Conservation (phyloP, 2,113 vertebrate species). For the Malurus melanocephalus region DNA sequence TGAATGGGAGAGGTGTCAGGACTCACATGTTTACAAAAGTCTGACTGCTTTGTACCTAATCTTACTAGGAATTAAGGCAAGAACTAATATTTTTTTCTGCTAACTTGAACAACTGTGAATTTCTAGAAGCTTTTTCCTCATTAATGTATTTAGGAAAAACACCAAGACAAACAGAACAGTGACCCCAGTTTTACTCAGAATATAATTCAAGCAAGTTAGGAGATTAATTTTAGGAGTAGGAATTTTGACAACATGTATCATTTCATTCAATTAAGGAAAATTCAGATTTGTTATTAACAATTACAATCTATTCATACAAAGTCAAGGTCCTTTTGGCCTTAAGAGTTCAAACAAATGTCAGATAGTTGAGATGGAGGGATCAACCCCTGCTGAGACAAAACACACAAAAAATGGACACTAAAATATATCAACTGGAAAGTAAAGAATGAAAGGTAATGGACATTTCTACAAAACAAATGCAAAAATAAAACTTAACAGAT, state of each 20-base stretch:
- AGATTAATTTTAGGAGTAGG: background rate
- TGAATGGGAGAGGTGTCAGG: background rate
- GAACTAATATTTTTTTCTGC: background rate
- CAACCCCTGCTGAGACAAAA: background rate
- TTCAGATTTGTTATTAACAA: background rate
- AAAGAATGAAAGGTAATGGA: background rate
- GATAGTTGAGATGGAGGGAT: background rate
- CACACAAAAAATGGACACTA: background rate
- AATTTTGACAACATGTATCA: background rate
- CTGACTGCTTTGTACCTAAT: background rate
- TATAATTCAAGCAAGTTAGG: background rate
- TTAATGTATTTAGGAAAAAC: background rate
- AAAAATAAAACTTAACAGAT: background rate
- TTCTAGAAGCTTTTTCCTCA: background rate
- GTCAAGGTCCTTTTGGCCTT: background rate
- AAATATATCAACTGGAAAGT: background rate
- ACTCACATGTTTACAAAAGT: background rate
- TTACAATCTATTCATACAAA: background rate
- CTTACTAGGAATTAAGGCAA: background rate
- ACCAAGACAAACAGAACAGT: background rate
- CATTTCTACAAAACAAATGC: background rate
- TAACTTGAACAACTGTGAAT: background rate
- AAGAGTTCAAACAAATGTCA: background rate
- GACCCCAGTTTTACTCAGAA: background rate
- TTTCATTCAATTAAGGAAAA: background rate